Percentiles rank a stretch among this genome's conserved stretches.
phyloP scores from a whole-genome alignment of 2,888 invertebrate genomes.

The Pristionchus exspectatus region DNA sequence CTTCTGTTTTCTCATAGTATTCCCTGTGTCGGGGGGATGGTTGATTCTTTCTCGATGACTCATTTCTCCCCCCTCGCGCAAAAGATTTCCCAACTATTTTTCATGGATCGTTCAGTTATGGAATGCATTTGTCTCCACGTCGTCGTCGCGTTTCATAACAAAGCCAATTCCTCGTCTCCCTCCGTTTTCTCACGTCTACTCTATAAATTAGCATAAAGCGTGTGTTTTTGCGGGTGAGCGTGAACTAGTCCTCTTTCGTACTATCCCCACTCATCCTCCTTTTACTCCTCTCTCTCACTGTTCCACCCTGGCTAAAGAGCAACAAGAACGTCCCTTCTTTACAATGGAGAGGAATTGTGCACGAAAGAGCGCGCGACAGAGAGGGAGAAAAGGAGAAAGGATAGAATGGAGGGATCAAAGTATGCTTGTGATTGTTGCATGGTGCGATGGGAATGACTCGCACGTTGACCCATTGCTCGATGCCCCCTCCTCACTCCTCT shows the following conservation, averaged over 20 bases:
- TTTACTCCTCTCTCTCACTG: not conserved
- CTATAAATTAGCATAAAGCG: not conserved
- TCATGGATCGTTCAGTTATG: not conserved
- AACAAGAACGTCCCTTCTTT: conserved; percentile 22
- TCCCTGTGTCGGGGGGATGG: not conserved
- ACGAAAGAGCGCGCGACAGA: not conserved
- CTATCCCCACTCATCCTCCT: not conserved
- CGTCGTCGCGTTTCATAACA: not conserved
- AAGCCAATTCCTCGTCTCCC: not conserved
- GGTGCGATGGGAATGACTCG: not conserved
- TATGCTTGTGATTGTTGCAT: not conserved
- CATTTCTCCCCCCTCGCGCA: not conserved
- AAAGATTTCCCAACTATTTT: conserved; percentile 15
- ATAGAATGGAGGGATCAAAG: not conserved
- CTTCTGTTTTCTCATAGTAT: not conserved
- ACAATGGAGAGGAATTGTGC: not conserved
- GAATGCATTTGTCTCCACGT: not conserved
- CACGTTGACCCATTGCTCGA: conserved; percentile 7
- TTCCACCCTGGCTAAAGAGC: conserved; percentile 33
- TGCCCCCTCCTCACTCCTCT: not conserved
- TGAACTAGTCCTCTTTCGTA: conserved; percentile 15
- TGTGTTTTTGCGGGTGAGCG: not conserved
- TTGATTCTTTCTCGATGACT: conserved; percentile 12
- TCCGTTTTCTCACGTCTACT: not conserved
- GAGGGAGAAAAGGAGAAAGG: not conserved